Evolutionary conservation across 2,888 invertebrate genomes (phyloP).

Genomic region (Drosophila nr. perissopoda): DNA sequence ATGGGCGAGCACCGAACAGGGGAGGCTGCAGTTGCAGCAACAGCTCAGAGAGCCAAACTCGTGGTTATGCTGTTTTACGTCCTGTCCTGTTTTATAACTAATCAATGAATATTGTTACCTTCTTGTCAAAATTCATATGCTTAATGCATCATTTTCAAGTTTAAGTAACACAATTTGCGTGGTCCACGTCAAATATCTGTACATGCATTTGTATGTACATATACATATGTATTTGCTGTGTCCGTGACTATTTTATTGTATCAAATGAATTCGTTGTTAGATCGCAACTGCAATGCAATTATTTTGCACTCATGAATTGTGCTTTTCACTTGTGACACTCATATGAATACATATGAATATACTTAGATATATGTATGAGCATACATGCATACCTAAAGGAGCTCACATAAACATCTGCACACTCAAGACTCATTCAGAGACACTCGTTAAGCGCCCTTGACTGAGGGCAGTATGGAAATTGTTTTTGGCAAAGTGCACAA

Average conservation of each 20-base stretch:
- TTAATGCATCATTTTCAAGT: not conserved
- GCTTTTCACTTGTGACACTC: conserved; percentile 64
- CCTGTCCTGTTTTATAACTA: not conserved
- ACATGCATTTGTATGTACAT: not conserved
- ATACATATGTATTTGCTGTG: not conserved
- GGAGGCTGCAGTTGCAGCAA: not conserved
- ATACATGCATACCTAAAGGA: conserved; percentile 21
- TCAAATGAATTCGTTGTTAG: conserved; percentile 39
- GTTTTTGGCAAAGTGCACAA: conserved; percentile 80
- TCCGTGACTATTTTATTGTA: not conserved
- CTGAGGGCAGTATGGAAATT: conserved; percentile 60
- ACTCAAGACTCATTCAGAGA: conserved; percentile 52
- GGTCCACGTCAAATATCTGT: not conserved
- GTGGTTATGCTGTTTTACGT: not conserved
- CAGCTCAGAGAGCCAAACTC: conserved; percentile 17
- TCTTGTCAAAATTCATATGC: not conserved
- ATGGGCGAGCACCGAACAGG: not conserved
- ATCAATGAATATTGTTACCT: not conserved
- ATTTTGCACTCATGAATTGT: conserved; percentile 51
- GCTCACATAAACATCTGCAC: conserved; percentile 26
- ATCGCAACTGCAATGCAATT: conserved; percentile 45
- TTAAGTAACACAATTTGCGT: not conserved
- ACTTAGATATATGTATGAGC: conserved; percentile 5
- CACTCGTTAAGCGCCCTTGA: conserved; percentile 72
- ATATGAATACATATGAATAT: conserved; percentile 33